These are phyloP conservation scores for Vesta saturnalis DNA, from an alignment of 2,888 invertebrate species.

Conservation along the genomic window DNA sequence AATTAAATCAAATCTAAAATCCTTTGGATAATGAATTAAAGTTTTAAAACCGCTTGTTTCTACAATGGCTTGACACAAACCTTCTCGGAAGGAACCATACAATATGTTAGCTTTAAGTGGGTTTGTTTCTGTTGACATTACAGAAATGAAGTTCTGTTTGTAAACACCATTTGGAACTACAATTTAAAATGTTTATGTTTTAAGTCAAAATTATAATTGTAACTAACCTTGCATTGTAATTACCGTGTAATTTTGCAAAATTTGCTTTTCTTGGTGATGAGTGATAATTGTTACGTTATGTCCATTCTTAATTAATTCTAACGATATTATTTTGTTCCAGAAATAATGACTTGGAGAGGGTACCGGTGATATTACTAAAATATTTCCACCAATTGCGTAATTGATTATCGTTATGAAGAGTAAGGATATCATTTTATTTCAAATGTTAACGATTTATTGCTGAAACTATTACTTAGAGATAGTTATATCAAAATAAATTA, in stretches of 20 bases:
- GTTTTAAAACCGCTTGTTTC: not conserved
- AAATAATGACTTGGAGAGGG: slow-evolving; percentile 21
- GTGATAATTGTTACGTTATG: slow-evolving; percentile 20
- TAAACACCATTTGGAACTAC: too few relatives aligned
- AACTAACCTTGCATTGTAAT: slow-evolving; percentile 17
- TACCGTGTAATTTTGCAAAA: slow-evolving; percentile 5
- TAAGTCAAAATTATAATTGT: too few relatives aligned
- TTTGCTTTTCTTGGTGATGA: slow-evolving; percentile 7
- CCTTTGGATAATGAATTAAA: not conserved
- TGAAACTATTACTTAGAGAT: too few relatives aligned
- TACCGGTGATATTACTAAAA: slow-evolving; percentile 9
- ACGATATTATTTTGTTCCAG: slow-evolving; percentile 14
- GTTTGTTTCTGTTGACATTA: too few relatives aligned
- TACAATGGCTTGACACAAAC: too few relatives aligned
- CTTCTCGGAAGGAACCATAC: too few relatives aligned
- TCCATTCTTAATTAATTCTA: slow-evolving; percentile 7
- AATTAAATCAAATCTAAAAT: slow-evolving; percentile 42
- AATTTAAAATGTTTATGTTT: too few relatives aligned
- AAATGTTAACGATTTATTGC: too few relatives aligned
- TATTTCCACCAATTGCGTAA: too few relatives aligned
- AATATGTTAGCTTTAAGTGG: not conserved
- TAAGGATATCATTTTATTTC: too few relatives aligned
- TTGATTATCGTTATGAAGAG: too few relatives aligned
- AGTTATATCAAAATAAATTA: too few relatives aligned
- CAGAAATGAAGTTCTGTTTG: not conserved